Percentiles rank a stretch among this genome's conserved stretches.
These are phyloP conservation scores for Neoniphon sammara DNA, from an alignment of 2,797 vertebrate species.

Conservation along the genomic window DNA sequence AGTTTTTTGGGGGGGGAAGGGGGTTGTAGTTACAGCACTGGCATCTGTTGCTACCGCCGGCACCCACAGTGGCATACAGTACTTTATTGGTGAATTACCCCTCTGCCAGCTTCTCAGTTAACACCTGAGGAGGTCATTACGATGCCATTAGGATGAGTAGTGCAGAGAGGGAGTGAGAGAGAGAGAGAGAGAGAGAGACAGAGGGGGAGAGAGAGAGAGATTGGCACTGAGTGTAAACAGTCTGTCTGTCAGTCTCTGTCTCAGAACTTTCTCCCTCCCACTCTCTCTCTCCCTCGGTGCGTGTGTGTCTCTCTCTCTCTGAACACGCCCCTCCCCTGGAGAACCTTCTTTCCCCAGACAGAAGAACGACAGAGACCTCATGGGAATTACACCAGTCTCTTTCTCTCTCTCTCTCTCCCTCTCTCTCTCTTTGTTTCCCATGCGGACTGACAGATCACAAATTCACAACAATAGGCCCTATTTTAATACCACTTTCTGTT, in stretches of 20 bases:
- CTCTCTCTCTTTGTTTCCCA: slow-evolving; percentile 63
- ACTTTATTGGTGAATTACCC: slow-evolving; percentile 75
- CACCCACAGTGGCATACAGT: slow-evolving; percentile 61
- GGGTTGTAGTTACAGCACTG: slow-evolving; percentile 56
- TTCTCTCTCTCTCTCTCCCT: slow-evolving; percentile 35
- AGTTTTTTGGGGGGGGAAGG: slow-evolving; percentile 45
- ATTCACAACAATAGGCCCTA: slow-evolving; percentile 78
- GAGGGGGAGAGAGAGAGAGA: slow-evolving; percentile 34
- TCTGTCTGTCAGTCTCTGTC: slow-evolving; percentile 68
- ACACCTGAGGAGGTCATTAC: slow-evolving; percentile 83
- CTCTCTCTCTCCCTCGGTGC: slow-evolving; percentile 14
- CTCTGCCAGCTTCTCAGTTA: slow-evolving; percentile 70
- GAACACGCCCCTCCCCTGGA: slow-evolving; percentile 59
- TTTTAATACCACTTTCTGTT: slow-evolving; percentile 80
- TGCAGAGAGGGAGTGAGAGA: slow-evolving; percentile 40
- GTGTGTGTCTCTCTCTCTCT: slow-evolving; percentile 18
- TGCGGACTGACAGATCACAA: slow-evolving; percentile 76
- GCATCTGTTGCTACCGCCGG: slow-evolving; percentile 67
- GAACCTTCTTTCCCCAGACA: slow-evolving; percentile 75
- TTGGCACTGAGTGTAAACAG: slow-evolving; percentile 67
- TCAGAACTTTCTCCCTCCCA: slow-evolving; percentile 66
- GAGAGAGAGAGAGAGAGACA: slow-evolving; percentile 35
- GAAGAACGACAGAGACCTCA: slow-evolving; percentile 76
- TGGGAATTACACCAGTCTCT: slow-evolving; percentile 71
- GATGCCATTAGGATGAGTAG: slow-evolving; percentile 66